Evolutionary conservation across 2,888 invertebrate genomes (phyloP).

Genomic region (Drosophila tanythrix): DNA sequence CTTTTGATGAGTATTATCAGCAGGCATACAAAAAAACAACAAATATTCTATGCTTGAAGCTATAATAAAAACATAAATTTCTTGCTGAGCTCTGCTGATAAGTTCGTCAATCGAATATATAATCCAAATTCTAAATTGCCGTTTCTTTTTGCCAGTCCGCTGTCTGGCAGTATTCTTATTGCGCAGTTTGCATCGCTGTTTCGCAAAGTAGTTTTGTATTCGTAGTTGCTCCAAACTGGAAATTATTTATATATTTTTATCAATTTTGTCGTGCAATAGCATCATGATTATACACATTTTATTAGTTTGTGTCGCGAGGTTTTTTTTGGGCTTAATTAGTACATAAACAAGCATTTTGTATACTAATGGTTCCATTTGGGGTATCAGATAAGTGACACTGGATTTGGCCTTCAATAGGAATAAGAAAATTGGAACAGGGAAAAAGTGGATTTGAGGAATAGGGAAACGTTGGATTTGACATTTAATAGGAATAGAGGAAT

Average conservation of each 20-base stretch:
- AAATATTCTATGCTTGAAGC: background rate
- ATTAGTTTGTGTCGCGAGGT: background rate
- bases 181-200: background rate
- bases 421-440: background rate
- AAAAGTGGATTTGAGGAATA: background rate
- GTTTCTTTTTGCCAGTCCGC: background rate
- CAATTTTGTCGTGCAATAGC: background rate
- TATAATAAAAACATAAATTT: background rate
- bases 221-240: background rate
- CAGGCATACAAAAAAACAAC: background rate
- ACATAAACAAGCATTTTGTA: background rate
- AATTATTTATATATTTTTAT: background rate
- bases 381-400: background rate
- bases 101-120: background rate
- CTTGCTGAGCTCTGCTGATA: background rate
- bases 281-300: background rate
- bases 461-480: background rate
- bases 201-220: background rate
- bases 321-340: background rate
- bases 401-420: too few species aligned
- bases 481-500: background rate
- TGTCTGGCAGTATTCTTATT: constrained; percentile 3
- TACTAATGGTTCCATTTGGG: background rate
- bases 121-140: background rate
- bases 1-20: background rate